Base-by-base conservation (phyloP, 2,888 invertebrate species). In the Galerucella calmariensis region DNA sequence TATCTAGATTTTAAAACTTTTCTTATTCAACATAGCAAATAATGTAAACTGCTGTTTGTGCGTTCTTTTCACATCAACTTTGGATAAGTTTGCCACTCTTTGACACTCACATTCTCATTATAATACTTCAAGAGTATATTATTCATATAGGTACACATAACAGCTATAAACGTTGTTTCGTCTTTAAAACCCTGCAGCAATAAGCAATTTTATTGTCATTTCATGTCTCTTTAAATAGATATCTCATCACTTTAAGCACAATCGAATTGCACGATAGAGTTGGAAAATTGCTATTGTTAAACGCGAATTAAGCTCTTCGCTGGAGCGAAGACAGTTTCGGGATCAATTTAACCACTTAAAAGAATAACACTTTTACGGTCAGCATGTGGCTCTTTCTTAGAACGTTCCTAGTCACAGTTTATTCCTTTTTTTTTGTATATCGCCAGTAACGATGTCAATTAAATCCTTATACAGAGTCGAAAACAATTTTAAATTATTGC, bases 331-430 rank as follows among this genome's bases (percentile, higher is more conserved):
- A 53, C 46, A 68, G 71, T 68, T 72, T 6, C 35, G 51, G 65
- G 71, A 72, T 71, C 75, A 68, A 75, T 75, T 75, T 46, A 67
- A 72, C 75, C 75, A 75, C 71, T 75, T 75, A 68, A 65, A 20
- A 62, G 65, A 75, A 75, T 75, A 75, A 75, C 68, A 63, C 71
- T 71, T 68, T 68, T 65, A 75, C 59, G 59, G 71, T 65, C 67
- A 63, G 48, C 58, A 46, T 66, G 66, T 48, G 66, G 48, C n/a
- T 24, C 16, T 58, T 56, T 66, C 71, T 44, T 27, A 71, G 63
- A 61, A 69, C 46, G 35, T 41, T 41, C 35, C 1, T 35, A 35
- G 35, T 48, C 46, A 46, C 14, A 2, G 3, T 2, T 14, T n/a
- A 14, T 51, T n/a, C 6, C 3, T 6, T 4, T 51, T 51, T 51